Evolutionary conservation across 1,140 invertebrate species (phyloP).

Genomic region (Drosophila asahinai): DNA sequence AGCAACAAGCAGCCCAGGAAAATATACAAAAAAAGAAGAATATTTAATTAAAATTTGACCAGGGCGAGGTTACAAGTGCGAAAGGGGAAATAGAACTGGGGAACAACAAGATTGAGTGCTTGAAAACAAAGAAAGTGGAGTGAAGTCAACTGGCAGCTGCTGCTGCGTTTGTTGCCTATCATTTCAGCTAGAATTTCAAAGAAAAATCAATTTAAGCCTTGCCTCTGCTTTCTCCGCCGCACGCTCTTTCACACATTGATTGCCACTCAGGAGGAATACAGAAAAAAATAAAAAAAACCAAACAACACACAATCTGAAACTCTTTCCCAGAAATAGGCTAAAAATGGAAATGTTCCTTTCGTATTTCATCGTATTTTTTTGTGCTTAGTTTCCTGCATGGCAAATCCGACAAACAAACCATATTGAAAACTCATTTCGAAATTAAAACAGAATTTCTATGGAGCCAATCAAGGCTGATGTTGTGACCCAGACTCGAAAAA

Average conservation of each 20-base stretch:
- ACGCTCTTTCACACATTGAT: constrained; percentile 53
- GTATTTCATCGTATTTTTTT: neutral
- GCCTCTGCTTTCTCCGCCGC: neutral
- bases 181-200: constrained; percentile 65
- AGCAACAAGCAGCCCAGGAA: constrained; percentile 9
- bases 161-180: constrained; percentile 31
- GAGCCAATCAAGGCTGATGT: constrained; percentile 23
- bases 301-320: constrained; percentile 17
- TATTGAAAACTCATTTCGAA: constrained; percentile 67
- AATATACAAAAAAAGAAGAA: constrained; percentile 8
- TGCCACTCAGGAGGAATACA: constrained; percentile 40
- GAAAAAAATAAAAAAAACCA: neutral
- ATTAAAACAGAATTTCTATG: constrained; percentile 41
- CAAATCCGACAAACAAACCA: constrained; percentile 27
- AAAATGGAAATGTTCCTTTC: constrained; percentile 30
- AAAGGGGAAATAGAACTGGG: constrained; percentile 13
- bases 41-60: constrained; percentile 58
- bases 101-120: constrained; percentile 26
- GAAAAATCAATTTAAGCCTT: constrained; percentile 73
- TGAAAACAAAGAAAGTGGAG: constrained; percentile 31
- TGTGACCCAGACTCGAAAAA: constrained; percentile 22
- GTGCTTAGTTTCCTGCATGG: neutral
- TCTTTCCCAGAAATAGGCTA: constrained; percentile 14
- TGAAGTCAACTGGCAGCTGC: constrained; percentile 54
- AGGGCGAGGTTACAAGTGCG: constrained; percentile 21